These are phyloP conservation scores for Drosophila neoperkinsi DNA, from an alignment of 2,888 invertebrate species.

Conservation along the genomic window DNA sequence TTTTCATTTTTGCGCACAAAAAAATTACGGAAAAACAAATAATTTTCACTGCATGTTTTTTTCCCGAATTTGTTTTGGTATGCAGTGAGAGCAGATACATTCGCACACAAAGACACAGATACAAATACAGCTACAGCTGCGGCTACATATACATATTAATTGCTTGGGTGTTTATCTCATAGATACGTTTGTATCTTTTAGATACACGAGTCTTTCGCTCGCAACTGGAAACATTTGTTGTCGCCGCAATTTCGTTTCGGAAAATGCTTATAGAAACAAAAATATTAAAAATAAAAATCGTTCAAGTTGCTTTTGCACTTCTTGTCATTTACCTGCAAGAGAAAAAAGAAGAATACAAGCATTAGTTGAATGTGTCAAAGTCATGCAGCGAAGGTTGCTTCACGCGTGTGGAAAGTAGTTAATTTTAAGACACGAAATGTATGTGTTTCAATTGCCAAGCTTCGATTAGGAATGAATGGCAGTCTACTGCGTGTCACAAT, in stretches of 20 bases:
- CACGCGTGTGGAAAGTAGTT: background rate
- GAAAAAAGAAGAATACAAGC: constrained; percentile 20
- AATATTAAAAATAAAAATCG: background rate
- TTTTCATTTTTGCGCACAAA: constrained; percentile 69
- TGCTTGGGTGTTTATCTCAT: constrained; percentile 40
- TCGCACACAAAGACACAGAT: background rate
- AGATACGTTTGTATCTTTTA: constrained; percentile 14
- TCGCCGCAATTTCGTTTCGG: constrained; percentile 52
- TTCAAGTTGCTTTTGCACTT: constrained; percentile 27
- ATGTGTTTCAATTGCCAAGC: background rate
- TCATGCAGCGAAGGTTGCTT: constrained; percentile 34
- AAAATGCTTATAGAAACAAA: constrained; percentile 25
- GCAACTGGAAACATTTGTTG: constrained; percentile 51
- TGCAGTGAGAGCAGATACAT: constrained; percentile 28
- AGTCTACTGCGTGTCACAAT: background rate
- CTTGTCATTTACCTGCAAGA: constrained; percentile 58
- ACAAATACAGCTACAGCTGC: constrained; percentile 25
- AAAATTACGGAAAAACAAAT: constrained; percentile 73
- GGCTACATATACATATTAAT: constrained; percentile 38
- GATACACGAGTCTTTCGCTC: constrained; percentile 10
- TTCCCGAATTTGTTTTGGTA: constrained; percentile 9
- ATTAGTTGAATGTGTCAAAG: constrained; percentile 48
- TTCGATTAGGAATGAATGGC: constrained; percentile 4
- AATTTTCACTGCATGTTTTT: constrained; percentile 47
- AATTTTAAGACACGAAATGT: background rate